Conservation (phyloP, 2,113 vertebrate genomes). For the Dicerorhinus sumatrensis region DNA sequence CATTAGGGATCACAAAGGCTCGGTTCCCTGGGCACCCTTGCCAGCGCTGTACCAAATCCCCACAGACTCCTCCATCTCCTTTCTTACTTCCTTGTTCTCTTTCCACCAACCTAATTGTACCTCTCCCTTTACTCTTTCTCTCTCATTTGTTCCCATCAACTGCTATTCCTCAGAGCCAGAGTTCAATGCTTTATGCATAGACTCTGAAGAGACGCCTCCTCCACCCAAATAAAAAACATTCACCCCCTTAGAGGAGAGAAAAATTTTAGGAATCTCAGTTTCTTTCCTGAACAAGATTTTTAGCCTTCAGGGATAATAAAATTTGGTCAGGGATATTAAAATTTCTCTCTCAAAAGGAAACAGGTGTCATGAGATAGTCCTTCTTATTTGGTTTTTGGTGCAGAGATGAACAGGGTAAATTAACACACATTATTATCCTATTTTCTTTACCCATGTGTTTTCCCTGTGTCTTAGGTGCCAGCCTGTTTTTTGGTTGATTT, state of each 20-base stretch:
- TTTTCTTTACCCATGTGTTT: not conserved
- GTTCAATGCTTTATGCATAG: not conserved
- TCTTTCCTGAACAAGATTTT: not conserved
- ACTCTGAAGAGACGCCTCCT: not conserved
- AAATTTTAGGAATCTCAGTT: not conserved
- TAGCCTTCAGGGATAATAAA: not conserved
- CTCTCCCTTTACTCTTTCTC: not conserved
- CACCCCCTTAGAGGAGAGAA: not conserved
- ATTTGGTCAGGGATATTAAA: not conserved
- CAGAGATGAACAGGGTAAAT: not conserved
- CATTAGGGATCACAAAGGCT: not conserved
- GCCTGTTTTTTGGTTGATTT: not conserved
- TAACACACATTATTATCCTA: not conserved
- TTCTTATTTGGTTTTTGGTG: not conserved
- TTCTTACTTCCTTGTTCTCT: not conserved
- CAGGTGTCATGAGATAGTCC: not conserved
- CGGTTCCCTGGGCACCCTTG: accelerated
- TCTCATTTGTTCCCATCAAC: no score
- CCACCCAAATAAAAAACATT: not conserved
- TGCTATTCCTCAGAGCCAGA: not conserved
- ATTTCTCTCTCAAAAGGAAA: not conserved
- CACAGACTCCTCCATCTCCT: not conserved
- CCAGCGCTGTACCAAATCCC: not conserved
- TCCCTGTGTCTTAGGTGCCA: not conserved
- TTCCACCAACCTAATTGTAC: not conserved